These are phyloP conservation scores for Cyphomyrus discorhynchus DNA, from an alignment of 2,113 vertebrate species.

Conservation along the genomic window DNA sequence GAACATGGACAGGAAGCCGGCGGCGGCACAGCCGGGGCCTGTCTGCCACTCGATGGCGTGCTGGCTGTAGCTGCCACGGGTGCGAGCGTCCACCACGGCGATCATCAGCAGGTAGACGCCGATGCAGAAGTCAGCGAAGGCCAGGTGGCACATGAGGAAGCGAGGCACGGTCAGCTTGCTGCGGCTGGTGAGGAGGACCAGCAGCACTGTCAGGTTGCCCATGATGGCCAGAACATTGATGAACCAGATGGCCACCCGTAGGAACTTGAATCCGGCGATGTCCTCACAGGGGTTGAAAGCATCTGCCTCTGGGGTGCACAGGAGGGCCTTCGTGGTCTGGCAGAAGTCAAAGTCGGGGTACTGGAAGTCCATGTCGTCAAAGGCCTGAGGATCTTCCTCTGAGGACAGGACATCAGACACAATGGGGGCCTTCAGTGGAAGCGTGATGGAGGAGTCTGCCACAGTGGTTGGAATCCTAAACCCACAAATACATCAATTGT, in stretches of 20 bases:
- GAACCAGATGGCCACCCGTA: constrained; percentile 73
- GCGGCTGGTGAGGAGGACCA: constrained; percentile 60
- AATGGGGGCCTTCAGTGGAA: background rate
- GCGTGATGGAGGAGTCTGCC: background rate
- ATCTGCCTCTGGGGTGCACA: constrained; percentile 65
- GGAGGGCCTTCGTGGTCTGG: constrained; percentile 52
- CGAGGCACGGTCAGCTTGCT: constrained; percentile 71
- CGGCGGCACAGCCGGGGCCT: constrained; percentile 56
- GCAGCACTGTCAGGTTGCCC: constrained; percentile 65
- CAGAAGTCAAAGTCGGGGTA: constrained; percentile 49
- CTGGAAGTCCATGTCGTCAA: constrained; percentile 41
- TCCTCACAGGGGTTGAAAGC: constrained; percentile 78
- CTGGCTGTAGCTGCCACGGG: constrained; percentile 70
- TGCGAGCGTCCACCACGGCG: constrained; percentile 64
- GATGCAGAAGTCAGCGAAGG: constrained; percentile 75
- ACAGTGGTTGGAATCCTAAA: background rate
- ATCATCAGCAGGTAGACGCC: constrained; percentile 75
- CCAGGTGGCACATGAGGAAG: constrained; percentile 78
- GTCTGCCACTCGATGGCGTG: constrained; percentile 79
- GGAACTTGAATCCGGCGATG: constrained; percentile 68
- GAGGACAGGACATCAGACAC: constrained; percentile 1
- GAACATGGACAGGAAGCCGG: constrained; percentile 74
- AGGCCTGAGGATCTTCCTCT: constrained; percentile 17
- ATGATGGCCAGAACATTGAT: constrained; percentile 69
- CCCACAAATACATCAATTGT: background rate